Evolutionary conservation across 2,888 invertebrate species (phyloP).

Genomic region (Oxyteleia sp.): DNA sequence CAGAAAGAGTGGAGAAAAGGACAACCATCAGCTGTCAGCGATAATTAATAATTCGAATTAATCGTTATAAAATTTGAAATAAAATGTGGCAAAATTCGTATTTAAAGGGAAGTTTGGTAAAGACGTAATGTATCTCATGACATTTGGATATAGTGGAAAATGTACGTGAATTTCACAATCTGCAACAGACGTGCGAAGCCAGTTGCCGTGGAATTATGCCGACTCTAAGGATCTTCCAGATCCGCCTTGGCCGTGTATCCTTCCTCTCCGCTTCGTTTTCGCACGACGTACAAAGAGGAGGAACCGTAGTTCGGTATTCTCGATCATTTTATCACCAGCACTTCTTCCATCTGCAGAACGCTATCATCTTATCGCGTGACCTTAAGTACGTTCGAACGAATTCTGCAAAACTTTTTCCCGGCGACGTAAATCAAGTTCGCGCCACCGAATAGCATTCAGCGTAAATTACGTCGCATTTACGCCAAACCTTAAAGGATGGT

Average conservation of each 20-base stretch:
- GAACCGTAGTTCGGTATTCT: conserved; percentile 49
- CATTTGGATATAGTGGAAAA: conserved; percentile 65
- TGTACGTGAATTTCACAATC: conserved; percentile 67
- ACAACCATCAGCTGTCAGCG: too few relatives aligned
- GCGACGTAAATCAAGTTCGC: conserved; percentile 47
- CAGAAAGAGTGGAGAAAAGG: too few relatives aligned
- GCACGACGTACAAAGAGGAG: conserved; percentile 45
- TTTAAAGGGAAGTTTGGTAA: conserved; percentile 31
- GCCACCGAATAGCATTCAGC: conserved; percentile 10
- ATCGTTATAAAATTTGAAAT: conserved; percentile 19
- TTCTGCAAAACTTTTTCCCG: conserved; percentile 33
- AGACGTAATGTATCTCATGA: conserved; percentile 47
- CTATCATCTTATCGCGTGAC: conserved; percentile 65
- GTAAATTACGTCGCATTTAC: conserved; percentile 11
- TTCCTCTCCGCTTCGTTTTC: conserved; percentile 78
- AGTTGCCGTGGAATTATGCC: conserved; percentile 83
- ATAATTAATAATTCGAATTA: conserved; percentile 4
- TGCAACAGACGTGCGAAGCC: conserved; percentile 79
- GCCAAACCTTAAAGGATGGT: background rate
- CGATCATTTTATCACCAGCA: conserved; percentile 57
- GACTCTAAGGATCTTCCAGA: conserved; percentile 81
- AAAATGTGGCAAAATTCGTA: conserved; percentile 21
- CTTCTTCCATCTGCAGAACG: conserved; percentile 54
- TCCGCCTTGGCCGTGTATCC: conserved; percentile 85
- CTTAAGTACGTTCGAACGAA: conserved; percentile 60